A percentile compares a stretch with the other conserved stretches of the same genome.
Conservation (phyloP, 1,140 invertebrate species). For the Oncopodura yosiiana region DNA sequence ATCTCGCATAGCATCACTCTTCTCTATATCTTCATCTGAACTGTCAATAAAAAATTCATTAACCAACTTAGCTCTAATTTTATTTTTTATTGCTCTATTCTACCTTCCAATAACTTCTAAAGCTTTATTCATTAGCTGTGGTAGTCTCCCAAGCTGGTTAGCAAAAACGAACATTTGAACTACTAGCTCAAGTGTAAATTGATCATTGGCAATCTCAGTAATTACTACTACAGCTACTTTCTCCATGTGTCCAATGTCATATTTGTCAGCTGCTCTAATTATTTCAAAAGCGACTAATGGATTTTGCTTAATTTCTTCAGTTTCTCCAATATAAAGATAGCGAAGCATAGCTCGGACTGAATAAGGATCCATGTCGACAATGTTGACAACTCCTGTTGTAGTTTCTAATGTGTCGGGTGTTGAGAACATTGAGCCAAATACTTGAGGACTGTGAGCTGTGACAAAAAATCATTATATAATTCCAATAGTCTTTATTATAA, state of each 20-base stretch:
- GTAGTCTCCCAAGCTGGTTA: too few species aligned
- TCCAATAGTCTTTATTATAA: too few species aligned
- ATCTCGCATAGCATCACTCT: too few species aligned
- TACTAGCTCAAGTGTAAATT: too few species aligned
- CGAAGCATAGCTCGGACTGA: neutral
- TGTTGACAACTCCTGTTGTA: neutral
- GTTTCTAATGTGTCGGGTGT: neutral
- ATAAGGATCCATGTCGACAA: neutral
- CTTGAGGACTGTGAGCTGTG: constrained; percentile 5
- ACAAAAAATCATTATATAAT: too few species aligned
- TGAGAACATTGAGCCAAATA: constrained; percentile 3
- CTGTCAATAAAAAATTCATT: too few species aligned
- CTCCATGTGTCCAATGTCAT: neutral
- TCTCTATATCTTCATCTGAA: too few species aligned
- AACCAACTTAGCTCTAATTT: too few species aligned
- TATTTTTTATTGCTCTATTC: too few species aligned
- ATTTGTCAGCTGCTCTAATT: constrained; percentile 5
- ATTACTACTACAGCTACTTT: neutral
- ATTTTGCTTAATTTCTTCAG: neutral
- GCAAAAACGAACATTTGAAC: too few species aligned
- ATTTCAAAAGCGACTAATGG: neutral
- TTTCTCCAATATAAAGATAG: neutral
- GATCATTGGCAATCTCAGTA: neutral
- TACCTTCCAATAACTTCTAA: too few species aligned
- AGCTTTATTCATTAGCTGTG: too few species aligned